These are phyloP conservation scores for Muntiacus muntjak DNA, from an alignment of 2,113 vertebrate genomes.

Conservation along the genomic window DNA sequence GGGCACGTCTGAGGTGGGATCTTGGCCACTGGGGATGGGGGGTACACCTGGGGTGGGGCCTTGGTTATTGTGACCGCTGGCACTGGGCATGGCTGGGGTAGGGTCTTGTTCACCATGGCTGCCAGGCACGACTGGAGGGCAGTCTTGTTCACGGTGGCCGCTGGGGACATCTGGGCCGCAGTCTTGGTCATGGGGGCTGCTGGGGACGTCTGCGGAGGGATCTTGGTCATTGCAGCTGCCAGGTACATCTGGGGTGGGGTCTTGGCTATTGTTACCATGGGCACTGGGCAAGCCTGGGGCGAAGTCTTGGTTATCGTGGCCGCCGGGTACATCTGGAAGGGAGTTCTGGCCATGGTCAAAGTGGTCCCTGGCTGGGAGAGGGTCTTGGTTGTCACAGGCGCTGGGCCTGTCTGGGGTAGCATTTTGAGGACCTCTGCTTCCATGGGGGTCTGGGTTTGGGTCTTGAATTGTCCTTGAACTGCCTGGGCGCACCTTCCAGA, in stretches of 20 bases:
- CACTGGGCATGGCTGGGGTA: neutral
- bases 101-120: accelerated
- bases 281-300: neutral
- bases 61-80: neutral
- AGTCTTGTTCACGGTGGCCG: neutral
- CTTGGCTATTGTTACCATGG: neutral
- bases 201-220: accelerated
- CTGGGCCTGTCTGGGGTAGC: neutral
- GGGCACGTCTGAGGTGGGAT: neutral
- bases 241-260: neutral
- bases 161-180: neutral
- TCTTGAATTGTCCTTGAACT: neutral
- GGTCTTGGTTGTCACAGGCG: neutral
- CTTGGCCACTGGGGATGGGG: neutral
- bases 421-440: neutral
- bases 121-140: accelerated
- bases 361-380: neutral
- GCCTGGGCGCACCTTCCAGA: neutral
- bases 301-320: neutral
- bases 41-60: neutral
- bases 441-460: neutral
- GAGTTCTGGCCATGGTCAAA: accelerated
- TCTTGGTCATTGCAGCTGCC: neutral
- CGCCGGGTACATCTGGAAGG: accelerated
- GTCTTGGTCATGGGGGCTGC: neutral